These are phyloP conservation scores for Bradypodion ventrale DNA, from an alignment of 2,797 vertebrate species.

Conservation along the genomic window DNA sequence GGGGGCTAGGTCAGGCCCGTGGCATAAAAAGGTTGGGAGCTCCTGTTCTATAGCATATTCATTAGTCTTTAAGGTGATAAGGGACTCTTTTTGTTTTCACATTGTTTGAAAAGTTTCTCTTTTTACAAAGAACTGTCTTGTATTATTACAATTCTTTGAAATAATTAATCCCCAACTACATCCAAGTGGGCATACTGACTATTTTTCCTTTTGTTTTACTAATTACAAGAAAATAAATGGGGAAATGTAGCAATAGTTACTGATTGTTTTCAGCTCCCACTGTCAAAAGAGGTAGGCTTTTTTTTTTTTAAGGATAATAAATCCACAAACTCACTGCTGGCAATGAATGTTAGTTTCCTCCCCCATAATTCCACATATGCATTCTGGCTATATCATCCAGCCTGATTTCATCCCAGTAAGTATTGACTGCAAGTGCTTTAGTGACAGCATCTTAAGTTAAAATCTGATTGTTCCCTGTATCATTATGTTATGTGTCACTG, in stretches of 20 bases:
- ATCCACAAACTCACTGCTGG: conserved; percentile 47
- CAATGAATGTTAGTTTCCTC: conserved; percentile 42
- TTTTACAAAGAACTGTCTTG: conserved; percentile 51
- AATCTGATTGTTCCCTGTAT: neutral
- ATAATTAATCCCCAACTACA: conserved; percentile 32
- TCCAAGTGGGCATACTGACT: conserved; percentile 59
- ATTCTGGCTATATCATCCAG: neutral
- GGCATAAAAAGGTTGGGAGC: no score
- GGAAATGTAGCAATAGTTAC: conserved; percentile 46
- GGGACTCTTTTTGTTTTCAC: neutral
- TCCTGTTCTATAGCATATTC: neutral
- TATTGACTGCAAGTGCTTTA: neutral
- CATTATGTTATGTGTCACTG: neutral
- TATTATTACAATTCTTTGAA: neutral
- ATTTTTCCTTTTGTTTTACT: conserved; percentile 24
- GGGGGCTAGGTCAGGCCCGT: no score
- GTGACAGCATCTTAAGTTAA: neutral
- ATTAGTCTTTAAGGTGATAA: neutral
- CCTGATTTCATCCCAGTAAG: neutral
- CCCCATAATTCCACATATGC: conserved; percentile 58
- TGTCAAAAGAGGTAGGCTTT: conserved; percentile 72
- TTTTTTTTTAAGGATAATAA: conserved; percentile 57
- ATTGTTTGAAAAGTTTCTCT: conserved; percentile 35
- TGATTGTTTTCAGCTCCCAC: conserved; percentile 57
- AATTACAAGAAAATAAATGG: conserved; percentile 45